Percentiles rank a stretch among this genome's conserved stretches.
phyloP scores from a whole-genome alignment of 1,140 invertebrate species.

The Pseudomyrmex sp. region DNA sequence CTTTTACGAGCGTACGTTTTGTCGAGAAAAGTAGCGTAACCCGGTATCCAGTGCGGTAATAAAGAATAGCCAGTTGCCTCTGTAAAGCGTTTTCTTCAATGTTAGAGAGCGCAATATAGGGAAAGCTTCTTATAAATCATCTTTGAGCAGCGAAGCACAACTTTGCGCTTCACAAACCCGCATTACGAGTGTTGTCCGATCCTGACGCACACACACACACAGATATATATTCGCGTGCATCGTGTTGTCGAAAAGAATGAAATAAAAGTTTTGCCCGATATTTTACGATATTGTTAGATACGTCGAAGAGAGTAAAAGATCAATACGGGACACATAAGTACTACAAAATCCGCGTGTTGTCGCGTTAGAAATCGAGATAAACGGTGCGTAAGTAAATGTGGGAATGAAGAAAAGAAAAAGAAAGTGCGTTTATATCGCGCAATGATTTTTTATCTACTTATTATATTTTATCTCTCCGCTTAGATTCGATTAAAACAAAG shows the following conservation, averaged over 20 bases:
- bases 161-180: slow-evolving; percentile 10
- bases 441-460: no score
- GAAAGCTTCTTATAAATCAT: slow-evolving; percentile 24
- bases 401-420: no score
- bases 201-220: neutral
- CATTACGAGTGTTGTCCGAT: neutral
- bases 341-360: no score
- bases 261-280: neutral
- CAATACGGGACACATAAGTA: neutral
- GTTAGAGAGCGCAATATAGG: neutral
- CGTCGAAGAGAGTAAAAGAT: neutral
- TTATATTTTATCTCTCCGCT: no score
- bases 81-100: slow-evolving; percentile 1
- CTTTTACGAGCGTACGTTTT: slow-evolving; percentile 28
- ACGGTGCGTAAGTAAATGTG: no score
- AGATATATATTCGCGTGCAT: neutral
- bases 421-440: no score
- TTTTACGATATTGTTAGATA: neutral
- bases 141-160: slow-evolving; percentile 14
- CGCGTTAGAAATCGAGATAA: no score
- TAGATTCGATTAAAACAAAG: neutral
- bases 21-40: slow-evolving; percentile 26
- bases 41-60: slow-evolving; percentile 10
- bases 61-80: slow-evolving; percentile 36
- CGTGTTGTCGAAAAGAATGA: neutral